Percentiles rank a stretch among this genome's conserved stretches.
Evolutionary conservation across 2,797 vertebrate species (phyloP).

Genomic region (Brachyalestes nurse): DNA sequence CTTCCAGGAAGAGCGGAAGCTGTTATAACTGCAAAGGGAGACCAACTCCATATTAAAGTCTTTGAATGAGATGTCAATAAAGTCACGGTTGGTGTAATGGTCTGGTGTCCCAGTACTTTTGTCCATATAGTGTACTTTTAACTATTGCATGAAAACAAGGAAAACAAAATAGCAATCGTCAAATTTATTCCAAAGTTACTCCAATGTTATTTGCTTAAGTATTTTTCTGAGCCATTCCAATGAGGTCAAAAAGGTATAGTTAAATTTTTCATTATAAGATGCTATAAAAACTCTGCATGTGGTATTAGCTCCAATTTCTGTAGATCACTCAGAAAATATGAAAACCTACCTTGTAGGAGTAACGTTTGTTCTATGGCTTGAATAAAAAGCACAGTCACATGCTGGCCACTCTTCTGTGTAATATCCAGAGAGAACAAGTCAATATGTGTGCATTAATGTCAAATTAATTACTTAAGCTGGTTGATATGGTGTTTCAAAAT

Average conservation of each 20-base stretch:
- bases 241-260: slow-evolving; percentile 8
- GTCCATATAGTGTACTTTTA: background rate
- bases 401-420: background rate
- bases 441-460: background rate
- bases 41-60: too few species aligned
- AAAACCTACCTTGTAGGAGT: background rate
- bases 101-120: too few species aligned
- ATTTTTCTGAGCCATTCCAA: background rate
- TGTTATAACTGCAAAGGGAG: too few species aligned
- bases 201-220: too few species aligned
- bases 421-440: background rate
- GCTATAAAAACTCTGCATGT: background rate
- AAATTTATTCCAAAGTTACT: background rate
- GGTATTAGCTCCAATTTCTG: background rate
- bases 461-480: background rate
- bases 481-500: background rate
- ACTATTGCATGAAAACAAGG: background rate
- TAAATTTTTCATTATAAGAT: slow-evolving; percentile 23
- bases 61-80: too few species aligned
- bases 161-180: background rate
- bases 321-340: slow-evolving; percentile 5
- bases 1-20: too few species aligned
- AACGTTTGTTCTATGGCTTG: background rate
- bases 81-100: too few species aligned
- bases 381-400: background rate